Base-by-base conservation (phyloP, 2,888 invertebrate species). In the Lasioglossum oenotherae region DNA sequence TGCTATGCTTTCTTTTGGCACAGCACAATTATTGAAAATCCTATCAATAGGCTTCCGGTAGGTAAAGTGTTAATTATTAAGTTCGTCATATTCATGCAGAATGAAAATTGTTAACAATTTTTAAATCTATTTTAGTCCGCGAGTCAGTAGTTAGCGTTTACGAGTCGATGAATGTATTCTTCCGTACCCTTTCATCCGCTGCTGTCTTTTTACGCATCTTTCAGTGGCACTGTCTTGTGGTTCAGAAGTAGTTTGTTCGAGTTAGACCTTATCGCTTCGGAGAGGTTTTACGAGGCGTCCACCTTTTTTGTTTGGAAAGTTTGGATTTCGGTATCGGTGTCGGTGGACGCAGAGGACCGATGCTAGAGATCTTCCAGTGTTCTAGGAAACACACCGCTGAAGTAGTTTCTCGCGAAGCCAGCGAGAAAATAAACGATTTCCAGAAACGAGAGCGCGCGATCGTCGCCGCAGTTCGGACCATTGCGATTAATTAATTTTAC, bases 401-500 rank as follows among this genome's bases (percentile, higher is more conserved):
- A n/a, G 16, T 23, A 38, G 81, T 31, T 75, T 57, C 53, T 64
- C 35, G 82, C n/a, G 41, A 64, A 53, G 69, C 72, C 64, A 14
- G 79, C 80, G 57, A 69, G 84, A 88, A 86, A 87, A 85, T 86
- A 86, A 91, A 91, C 81, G 89, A 90, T 91, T 91, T 91, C 87
- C 80, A 91, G 91, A 89, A 87, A 85, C 87, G 86, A 83, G 86
- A 86, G 80, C 82, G 83, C 78, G 83, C 87, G 88, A 91, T 89
- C 88, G 82, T 87, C 89, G 80, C 84, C 86, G 90, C 90, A 88
- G 91, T 91, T 90, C 82, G 90, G 88, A 87, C 88, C 90, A 92
- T 90, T 90, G 92, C 91, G 94, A 95, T 95, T 95, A 95, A 95
- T 95, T 95, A 95, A 95, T 95, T 95, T 95, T 94, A 94, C 93